These are phyloP conservation scores for Tetrax tetrax DNA, from an alignment of 2,113 vertebrate genomes.

Conservation along the genomic window DNA sequence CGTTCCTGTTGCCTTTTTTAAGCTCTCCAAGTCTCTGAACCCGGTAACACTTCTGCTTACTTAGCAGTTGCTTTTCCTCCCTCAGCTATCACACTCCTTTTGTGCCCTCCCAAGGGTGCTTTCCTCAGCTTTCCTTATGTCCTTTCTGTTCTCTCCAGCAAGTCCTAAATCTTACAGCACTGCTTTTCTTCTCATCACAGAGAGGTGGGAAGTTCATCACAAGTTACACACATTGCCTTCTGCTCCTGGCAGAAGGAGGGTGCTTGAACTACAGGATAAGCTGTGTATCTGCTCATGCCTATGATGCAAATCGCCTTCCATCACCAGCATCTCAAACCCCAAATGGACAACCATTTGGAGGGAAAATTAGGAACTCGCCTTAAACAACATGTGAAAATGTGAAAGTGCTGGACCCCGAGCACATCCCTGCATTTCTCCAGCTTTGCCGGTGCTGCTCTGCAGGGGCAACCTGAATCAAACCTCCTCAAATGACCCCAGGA, in stretches of 20 bases:
- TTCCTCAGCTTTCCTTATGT: constrained; percentile 43
- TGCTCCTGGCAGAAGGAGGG: background rate
- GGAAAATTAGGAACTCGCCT: background rate
- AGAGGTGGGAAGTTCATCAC: constrained; percentile 13
- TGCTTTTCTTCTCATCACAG: background rate
- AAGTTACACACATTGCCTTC: background rate
- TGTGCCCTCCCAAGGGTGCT: constrained; percentile 1
- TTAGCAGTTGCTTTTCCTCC: constrained; percentile 54
- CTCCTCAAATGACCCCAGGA: background rate
- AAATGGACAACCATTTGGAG: background rate
- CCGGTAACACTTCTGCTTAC: constrained; percentile 6
- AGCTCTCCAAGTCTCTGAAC: background rate
- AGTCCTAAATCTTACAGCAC: background rate
- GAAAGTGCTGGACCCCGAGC: background rate
- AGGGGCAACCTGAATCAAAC: background rate
- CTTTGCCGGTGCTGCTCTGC: background rate
- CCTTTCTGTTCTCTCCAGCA: background rate
- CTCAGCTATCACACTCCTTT: constrained; percentile 33
- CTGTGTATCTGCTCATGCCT: background rate
- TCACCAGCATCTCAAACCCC: background rate
- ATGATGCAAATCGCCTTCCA: accelerated
- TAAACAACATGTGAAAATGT: background rate
- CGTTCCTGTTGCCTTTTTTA: background rate
- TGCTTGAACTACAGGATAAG: background rate
- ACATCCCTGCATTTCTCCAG: background rate